These are phyloP conservation scores for Furnarius figulus DNA, from an alignment of 2,113 vertebrate species.

Conservation along the genomic window DNA sequence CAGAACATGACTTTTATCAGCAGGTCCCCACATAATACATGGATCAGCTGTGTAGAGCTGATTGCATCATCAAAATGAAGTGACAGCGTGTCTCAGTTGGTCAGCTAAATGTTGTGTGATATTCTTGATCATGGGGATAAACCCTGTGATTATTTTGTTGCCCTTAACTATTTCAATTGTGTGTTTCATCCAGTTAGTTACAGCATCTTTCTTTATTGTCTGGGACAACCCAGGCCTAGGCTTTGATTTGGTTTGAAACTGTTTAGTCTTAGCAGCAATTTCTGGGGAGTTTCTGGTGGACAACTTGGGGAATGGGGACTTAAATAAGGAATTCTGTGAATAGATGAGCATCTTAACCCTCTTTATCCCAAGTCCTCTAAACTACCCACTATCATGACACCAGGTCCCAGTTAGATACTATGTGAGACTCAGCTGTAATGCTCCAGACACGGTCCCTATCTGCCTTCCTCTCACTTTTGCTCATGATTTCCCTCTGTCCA, in stretches of 20 bases:
- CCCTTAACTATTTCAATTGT: background rate
- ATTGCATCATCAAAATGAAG: conserved; percentile 21
- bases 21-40: background rate
- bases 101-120: background rate
- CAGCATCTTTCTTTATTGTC: background rate
- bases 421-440: accelerated
- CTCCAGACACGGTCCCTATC: background rate
- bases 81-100: background rate
- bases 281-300: background rate
- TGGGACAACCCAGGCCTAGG: background rate
- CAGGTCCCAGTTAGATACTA: background rate
- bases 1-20: conserved; percentile 34
- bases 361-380: background rate
- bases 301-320: background rate
- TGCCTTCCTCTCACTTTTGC: background rate
- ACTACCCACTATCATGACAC: background rate
- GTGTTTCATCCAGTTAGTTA: background rate
- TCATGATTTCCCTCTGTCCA: accelerated
- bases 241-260: background rate
- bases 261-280: background rate
- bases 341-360: background rate
- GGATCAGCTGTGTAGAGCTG: background rate
- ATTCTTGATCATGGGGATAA: background rate
- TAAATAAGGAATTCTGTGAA: background rate
- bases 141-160: background rate